Conservation (phyloP, 2,113 vertebrate species). For the Rissa tridactyla region DNA sequence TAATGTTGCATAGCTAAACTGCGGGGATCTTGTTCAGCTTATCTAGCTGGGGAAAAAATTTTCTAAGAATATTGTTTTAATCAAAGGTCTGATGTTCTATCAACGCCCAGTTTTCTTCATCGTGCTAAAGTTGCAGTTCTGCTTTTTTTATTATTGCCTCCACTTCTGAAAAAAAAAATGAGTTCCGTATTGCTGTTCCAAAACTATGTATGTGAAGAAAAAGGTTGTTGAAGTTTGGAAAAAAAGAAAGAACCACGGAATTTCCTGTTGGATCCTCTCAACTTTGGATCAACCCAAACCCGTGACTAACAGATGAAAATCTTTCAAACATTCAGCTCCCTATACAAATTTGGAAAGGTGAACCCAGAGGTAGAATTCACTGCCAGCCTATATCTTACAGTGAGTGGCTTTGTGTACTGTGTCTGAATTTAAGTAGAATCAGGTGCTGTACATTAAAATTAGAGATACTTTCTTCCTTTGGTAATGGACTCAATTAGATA, state of each 20-base stretch:
- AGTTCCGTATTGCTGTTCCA: background rate
- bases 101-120: background rate
- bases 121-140: background rate
- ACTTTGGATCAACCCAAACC: background rate
- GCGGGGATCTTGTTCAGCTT: slow-evolving; percentile 14
- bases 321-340: background rate
- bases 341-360: background rate
- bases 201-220: background rate
- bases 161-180: background rate
- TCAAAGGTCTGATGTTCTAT: slow-evolving; percentile 19
- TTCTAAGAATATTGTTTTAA: slow-evolving; percentile 57
- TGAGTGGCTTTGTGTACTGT: background rate
- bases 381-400: background rate
- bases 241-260: background rate
- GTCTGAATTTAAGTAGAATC: background rate
- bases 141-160: slow-evolving; percentile 1
- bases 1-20: slow-evolving; percentile 59
- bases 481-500: background rate
- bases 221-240: background rate
- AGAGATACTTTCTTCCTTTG: background rate
- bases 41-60: slow-evolving; percentile 13
- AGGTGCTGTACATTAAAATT: background rate
- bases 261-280: background rate
- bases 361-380: background rate
- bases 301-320: background rate